Conservation (phyloP, 2,888 invertebrate species). For the Cantharis lateralis region DNA sequence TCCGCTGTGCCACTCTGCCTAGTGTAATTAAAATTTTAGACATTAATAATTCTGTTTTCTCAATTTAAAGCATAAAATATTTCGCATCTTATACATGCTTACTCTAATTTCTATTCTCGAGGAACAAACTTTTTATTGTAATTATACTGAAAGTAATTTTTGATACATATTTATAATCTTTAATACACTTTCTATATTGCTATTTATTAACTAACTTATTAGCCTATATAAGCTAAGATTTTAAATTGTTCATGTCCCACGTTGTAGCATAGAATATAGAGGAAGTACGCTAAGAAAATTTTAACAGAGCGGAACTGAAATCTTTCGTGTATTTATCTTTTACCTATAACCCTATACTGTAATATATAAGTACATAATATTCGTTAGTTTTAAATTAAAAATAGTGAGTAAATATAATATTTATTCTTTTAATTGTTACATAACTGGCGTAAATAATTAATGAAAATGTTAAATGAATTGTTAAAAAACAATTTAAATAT, state of each 20-base stretch:
- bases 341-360: not conserved
- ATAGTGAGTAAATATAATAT: not conserved
- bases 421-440: not conserved
- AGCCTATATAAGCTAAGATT: constrained; percentile 1
- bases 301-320: constrained; percentile 16
- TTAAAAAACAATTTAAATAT: not conserved
- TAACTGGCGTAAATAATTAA: not conserved
- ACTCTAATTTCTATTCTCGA: not conserved
- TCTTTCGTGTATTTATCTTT: constrained; percentile 1
- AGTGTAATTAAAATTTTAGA: not conserved
- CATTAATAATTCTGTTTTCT: not conserved
- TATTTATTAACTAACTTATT: not conserved
- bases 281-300: constrained; percentile 9
- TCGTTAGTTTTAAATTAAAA: not conserved
- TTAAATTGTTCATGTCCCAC: constrained; percentile 10
- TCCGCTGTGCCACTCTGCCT: not conserved
- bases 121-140: not conserved
- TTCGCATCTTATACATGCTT: not conserved
- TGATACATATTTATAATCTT: not conserved
- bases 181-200: not conserved
- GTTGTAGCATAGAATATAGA: not conserved
- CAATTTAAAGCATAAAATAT: not conserved
- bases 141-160: not conserved
- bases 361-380: not conserved
- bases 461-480: not conserved